Evolutionary conservation across 1,140 invertebrate species (phyloP).

Genomic region (Dryas iulia): DNA sequence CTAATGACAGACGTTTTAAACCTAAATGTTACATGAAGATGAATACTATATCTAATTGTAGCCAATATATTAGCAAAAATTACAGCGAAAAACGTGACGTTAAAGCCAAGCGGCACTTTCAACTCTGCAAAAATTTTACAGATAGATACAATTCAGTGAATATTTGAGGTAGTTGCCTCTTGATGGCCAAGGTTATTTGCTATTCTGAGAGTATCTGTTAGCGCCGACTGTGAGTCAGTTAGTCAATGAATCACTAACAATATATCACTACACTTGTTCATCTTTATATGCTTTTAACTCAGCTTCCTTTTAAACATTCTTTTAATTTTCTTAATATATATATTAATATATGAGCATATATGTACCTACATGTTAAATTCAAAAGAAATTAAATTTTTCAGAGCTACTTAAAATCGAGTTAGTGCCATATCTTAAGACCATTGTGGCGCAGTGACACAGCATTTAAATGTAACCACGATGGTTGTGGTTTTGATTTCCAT

Average conservation of each 20-base stretch:
- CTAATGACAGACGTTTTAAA: no score
- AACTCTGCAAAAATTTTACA: background rate
- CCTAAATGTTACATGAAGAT: no score
- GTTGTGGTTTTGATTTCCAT: no score
- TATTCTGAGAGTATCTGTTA: constrained; percentile 74
- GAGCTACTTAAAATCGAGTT: background rate
- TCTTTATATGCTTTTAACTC: constrained; percentile 7
- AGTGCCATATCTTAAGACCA: no score
- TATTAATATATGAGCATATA: no score
- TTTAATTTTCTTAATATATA: background rate
- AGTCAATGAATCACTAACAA: constrained; percentile 52
- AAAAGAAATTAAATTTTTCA: background rate
- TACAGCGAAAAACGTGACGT: background rate
- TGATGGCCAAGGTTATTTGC: constrained; percentile 64
- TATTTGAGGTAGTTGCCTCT: constrained; percentile 36
- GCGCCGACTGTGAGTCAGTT: constrained; percentile 64
- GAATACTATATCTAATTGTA: no score
- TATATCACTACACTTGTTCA: constrained; percentile 58
- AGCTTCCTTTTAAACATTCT: background rate
- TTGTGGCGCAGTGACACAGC: no score
- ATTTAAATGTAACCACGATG: no score
- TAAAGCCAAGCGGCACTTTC: no score
- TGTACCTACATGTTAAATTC: background rate
- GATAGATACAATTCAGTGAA: constrained; percentile 30
- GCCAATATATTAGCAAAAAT: background rate